Base-by-base conservation (phyloP, 1,140 invertebrate genomes). In the Alviniconcha marisindica region DNA sequence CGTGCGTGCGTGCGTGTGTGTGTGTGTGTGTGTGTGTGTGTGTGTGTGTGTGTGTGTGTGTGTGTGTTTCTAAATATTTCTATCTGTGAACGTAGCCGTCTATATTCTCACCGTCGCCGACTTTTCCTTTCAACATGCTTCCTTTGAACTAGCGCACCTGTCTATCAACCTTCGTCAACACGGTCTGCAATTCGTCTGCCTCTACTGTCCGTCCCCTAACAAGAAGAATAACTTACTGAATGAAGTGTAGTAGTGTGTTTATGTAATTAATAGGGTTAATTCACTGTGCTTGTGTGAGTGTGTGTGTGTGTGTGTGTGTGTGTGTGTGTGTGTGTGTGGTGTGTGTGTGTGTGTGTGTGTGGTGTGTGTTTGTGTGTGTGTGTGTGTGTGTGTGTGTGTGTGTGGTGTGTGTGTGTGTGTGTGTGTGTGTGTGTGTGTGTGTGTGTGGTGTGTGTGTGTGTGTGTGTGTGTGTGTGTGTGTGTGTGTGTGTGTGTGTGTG, bases 281-380 rank as follows among this genome's bases (percentile, higher is more conserved):
- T 12, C 10, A 51, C 10, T 12, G 48, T 12, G 48, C 7, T 7
- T 12, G 48, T 12, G 48, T 12, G 48, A 51, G 48, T 12, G 48
- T 12, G 48, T 12, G 48, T 12, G 48, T 12, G 48, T 12, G 48
- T 56, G 3, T 56, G 54, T 56, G 5, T 56, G 21, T 56, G 54
- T 21, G 54, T 56, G 54, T 56, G 54, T 56, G 54, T 56, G 54
- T 56, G 54, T 56, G 54, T 56, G 54, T 60, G 54, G 54, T 21
- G 54, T 21, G 54, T 0, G 54, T 21, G 54, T 21, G 54, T 0
- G 54, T n/a, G n/a, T n/a, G n/a, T n/a, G n/a, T n/a, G n/a, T n/a
- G n/a, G n/a, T n/a, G n/a, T n/a, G n/a, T n/a, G n/a, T n/a, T n/a
- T n/a, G n/a, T n/a, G n/a, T n/a, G n/a, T n/a, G n/a, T n/a, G n/a